Conservation (phyloP, 2,888 invertebrate genomes). For the Drosophila colorata region DNA sequence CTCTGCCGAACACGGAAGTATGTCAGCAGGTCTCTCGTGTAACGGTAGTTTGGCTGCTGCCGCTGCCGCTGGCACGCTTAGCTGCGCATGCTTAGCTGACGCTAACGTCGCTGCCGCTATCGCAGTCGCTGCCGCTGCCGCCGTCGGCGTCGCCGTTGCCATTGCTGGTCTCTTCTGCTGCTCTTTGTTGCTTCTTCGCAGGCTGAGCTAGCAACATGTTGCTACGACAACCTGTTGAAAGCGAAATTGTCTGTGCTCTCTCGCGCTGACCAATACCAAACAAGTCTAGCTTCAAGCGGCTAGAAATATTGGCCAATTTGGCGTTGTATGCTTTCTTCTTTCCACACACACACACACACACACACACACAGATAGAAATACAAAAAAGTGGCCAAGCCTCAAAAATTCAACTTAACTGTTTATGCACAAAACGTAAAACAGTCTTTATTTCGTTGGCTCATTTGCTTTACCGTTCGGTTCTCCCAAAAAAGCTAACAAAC, state of each 20-base stretch:
- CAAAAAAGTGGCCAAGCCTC: constrained; percentile 67
- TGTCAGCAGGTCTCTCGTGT: constrained; percentile 86
- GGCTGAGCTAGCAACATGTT: constrained; percentile 61
- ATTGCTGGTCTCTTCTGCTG: constrained; percentile 23
- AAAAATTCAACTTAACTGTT: constrained; percentile 76
- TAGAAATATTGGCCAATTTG: constrained; percentile 41
- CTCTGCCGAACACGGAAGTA: constrained; percentile 85
- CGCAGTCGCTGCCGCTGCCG: constrained; percentile 25
- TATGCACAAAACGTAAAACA: constrained; percentile 56
- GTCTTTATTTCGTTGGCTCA: constrained; percentile 54
- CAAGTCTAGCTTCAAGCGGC: constrained; percentile 52
- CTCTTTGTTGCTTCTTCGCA: constrained; percentile 58
- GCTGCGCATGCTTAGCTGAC: constrained; percentile 74
- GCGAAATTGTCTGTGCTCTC: constrained; percentile 81
- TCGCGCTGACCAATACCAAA: constrained; percentile 47
- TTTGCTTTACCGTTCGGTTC: constrained; percentile 76
- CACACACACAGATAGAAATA: constrained; percentile 5
- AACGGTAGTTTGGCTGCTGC: constrained; percentile 83
- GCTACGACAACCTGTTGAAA: constrained; percentile 84
- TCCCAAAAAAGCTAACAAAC: constrained; percentile 41
- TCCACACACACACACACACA: constrained; percentile 25
- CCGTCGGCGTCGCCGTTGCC: constrained; percentile 25
- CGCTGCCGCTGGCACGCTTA: constrained; percentile 69
- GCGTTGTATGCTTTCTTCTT: constrained; percentile 60
- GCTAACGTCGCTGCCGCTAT: constrained; percentile 43